Conservation (phyloP, 2,888 invertebrate genomes). For the Napeogenes sylphis region DNA sequence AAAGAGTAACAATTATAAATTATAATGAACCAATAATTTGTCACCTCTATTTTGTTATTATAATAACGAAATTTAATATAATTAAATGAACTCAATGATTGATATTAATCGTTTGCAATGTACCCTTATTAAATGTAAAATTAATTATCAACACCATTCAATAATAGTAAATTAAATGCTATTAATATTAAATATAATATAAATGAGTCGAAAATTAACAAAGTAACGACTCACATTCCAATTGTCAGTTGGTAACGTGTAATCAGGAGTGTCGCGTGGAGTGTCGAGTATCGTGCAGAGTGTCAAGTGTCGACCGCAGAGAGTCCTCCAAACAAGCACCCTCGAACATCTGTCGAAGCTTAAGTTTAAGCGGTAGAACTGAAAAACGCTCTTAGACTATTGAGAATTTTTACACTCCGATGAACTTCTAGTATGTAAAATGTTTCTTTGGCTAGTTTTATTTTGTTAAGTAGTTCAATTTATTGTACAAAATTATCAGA, state of each 20-base stretch:
- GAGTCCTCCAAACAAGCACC: constrained; percentile 50
- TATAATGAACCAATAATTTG: background rate
- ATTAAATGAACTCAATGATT: no score
- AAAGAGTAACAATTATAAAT: background rate
- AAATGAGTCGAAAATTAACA: background rate
- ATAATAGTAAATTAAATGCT: background rate
- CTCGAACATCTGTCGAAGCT: constrained; percentile 64
- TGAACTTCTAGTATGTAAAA: constrained; percentile 22
- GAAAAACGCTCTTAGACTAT: constrained; percentile 26
- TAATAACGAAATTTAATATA: no score
- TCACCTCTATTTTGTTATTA: background rate
- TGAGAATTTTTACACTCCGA: constrained; percentile 28
- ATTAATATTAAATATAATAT: background rate
- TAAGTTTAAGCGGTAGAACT: constrained; percentile 32
- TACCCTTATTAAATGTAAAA: no score
- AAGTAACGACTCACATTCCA: constrained; percentile 13
- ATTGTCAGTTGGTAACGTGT: constrained; percentile 16
- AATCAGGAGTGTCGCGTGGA: constrained; percentile 33
- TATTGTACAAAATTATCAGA: background rate
- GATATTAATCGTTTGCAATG: no score
- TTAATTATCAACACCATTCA: no score
- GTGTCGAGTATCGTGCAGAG: constrained; percentile 36
- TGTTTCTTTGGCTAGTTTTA: background rate
- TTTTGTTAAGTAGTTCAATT: background rate
- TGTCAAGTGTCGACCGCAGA: constrained; percentile 47